Base-by-base conservation (phyloP, 2,113 vertebrate genomes). In the Gnathonemus echidnorhynchus region DNA sequence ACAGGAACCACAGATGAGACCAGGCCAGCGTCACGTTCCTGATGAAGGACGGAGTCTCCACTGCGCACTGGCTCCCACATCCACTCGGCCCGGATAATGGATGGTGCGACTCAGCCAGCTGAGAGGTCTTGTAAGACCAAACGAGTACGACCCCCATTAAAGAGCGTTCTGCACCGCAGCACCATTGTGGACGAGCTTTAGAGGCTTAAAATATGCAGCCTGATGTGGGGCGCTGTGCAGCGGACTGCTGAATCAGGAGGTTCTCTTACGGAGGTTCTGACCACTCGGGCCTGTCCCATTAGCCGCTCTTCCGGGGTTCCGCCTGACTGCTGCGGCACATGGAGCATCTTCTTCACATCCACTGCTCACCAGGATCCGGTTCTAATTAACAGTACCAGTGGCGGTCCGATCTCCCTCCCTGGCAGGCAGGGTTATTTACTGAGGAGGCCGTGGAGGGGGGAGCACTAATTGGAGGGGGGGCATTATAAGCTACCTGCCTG, bases 351-450 rank as follows among this genome's bases (percentile, higher is more conserved):
- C 35, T 62, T 87, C 52, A 87, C 62, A 56, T 87, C 62, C 48
- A 15, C 35, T 56, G 58, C 52, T 86, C 45, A 31, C 42, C 15
- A 1, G 62, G 9, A 87, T 35, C 39, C 6, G 42, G 62, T 31
- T 39, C 70, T 87, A 89, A 91, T 91, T 87, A 89, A 31, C 39
- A 35, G 17, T 7, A 21, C 49, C 62, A 70, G 62, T 45, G 21
- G 53, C 9, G 53, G 86, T 46, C 66, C 42, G 15, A 52, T 88
- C 70, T 39, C 77, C 8, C 10, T 42, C 13, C 66, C 70, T 31
- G 45, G 10, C 50, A 88, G 90, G 45, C 86, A 46, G 35, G 11
- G 62, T 62, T 58, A 58, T 84, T 90, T 91, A 88, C 83, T 74
- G 89, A 58, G 39, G 42, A 70, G 35, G 39, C 7, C 19, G 7